Conservation (phyloP, 2,113 vertebrate genomes). For the Phocoena phocoena region DNA sequence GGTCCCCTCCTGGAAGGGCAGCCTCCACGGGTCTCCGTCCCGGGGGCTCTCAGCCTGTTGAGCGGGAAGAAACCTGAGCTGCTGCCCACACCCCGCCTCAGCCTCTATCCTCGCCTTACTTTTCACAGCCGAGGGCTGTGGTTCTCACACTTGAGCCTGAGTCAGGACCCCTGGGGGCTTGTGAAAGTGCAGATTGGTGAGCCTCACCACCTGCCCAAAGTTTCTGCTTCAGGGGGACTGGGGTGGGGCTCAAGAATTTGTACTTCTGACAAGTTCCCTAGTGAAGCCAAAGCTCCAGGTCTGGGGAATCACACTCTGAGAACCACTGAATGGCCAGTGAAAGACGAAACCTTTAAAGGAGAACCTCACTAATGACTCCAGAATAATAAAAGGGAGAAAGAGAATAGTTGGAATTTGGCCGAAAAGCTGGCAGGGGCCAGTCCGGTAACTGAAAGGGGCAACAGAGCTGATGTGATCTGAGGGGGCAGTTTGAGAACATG, state of each 20-base stretch:
- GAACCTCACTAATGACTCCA: background rate
- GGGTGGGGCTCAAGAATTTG: background rate
- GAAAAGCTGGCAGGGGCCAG: background rate
- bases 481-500: background rate
- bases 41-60: rapidly evolving
- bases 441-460: background rate
- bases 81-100: rapidly evolving
- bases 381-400: background rate
- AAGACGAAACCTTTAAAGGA: background rate
- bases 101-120: too few relatives aligned
- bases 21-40: background rate
- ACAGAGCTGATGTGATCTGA: background rate
- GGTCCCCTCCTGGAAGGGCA: background rate
- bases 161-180: background rate
- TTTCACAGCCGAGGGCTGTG: background rate
- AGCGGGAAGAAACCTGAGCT: background rate
- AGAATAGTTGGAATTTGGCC: background rate
- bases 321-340: background rate
- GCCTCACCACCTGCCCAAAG: rapidly evolving
- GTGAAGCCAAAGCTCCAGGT: background rate
- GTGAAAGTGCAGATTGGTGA: background rate
- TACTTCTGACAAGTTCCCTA: background rate
- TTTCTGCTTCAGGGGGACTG: background rate
- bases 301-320: background rate
- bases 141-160: background rate